Evolutionary conservation across 2,113 vertebrate genomes (phyloP), one percentile per base, ranked within the genome.

Genomic region (Eulacestoma nigropectus): DNA sequence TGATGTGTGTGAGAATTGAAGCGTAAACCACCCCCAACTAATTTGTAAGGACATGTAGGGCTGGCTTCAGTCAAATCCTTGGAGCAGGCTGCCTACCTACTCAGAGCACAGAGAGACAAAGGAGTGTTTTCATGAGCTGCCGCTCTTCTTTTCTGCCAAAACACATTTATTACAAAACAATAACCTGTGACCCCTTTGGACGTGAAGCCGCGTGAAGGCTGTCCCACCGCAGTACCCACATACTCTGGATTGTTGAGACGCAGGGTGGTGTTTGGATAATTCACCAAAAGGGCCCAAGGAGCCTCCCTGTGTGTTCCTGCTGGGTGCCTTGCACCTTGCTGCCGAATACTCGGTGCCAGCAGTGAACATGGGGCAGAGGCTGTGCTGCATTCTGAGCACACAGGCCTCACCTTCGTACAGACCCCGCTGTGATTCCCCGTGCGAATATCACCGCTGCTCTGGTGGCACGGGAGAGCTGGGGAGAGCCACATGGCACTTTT

Each of bases 371-470:
- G 85, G 62, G 14, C n/a, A 44, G 75, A 5, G 52, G 39, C 39
- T 79, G 35, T 22, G 79, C 46, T 13, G 30, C 18, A 6, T 15
- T 35, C 56, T 37, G 41, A 41, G 86, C 9, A 15, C 19, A 8
- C 1, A 0, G 33, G 13, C 44, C 30, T 92, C 3, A 3, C 8
- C 0, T 60, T 37, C 0, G 0, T 1, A 1, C 2, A 11, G 42
- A 42, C 18, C 62, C 56, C 1, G 1, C 70, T 62, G 56, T 6
- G 11, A 1, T 30, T 55, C 30, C 67, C 15, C 1, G 1, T 73
- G 69, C 41, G 9, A 8, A 5, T 5, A 5, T 1, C 46, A 27
- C 18, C 20, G 1, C 57, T 35, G 52, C 16, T 52, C 17, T 65
- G 2, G 1, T 32, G 49, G 20, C 1, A 0, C 0, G 3, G n/a